A percentile compares a stretch with the other conserved stretches of the same genome.
Conservation (phyloP, 2,797 vertebrate genomes). For the Huso huso region DNA sequence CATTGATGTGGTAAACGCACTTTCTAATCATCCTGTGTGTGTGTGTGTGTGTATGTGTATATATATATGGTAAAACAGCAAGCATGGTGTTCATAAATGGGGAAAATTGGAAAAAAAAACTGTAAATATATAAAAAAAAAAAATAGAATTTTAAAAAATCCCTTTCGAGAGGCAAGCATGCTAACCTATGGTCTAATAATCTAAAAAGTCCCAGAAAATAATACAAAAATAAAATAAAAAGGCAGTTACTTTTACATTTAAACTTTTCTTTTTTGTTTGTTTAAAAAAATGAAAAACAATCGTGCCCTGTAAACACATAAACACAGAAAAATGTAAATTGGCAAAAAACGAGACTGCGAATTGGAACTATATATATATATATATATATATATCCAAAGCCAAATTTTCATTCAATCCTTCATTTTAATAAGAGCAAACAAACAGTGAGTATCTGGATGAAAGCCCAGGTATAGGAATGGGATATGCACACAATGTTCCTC, state of each 20-base stretch:
- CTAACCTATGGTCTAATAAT: conserved; percentile 58
- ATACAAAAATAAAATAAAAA: conserved; percentile 48
- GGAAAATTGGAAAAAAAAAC: too few relatives aligned
- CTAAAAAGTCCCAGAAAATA: conserved; percentile 37
- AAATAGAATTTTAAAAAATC: conserved; percentile 50
- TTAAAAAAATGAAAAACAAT: conserved; percentile 53
- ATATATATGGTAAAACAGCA: too few relatives aligned
- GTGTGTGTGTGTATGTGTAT: too few relatives aligned
- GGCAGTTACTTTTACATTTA: conserved; percentile 67
- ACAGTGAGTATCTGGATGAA: background rate
- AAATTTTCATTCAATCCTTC: conserved; percentile 5
- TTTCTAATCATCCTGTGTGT: too few relatives aligned
- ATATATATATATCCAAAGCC: conserved; percentile 12
- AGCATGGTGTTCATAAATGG: too few relatives aligned
- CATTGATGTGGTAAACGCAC: too few relatives aligned
- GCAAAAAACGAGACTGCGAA: conserved; percentile 31
- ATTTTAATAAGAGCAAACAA: background rate
- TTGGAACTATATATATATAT: background rate
- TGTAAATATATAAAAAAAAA: conserved; percentile 16
- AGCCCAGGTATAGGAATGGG: background rate
- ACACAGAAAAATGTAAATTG: conserved; percentile 58
- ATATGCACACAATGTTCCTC: background rate
- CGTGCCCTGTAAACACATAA: conserved; percentile 55
- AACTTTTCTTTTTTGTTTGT: conserved; percentile 37
- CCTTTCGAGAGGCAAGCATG: conserved; percentile 74